Percentiles rank a stretch among this genome's conserved stretches.
Evolutionary conservation across 2,797 vertebrate species (phyloP).

Genomic region (Neosalanx taihuensis): DNA sequence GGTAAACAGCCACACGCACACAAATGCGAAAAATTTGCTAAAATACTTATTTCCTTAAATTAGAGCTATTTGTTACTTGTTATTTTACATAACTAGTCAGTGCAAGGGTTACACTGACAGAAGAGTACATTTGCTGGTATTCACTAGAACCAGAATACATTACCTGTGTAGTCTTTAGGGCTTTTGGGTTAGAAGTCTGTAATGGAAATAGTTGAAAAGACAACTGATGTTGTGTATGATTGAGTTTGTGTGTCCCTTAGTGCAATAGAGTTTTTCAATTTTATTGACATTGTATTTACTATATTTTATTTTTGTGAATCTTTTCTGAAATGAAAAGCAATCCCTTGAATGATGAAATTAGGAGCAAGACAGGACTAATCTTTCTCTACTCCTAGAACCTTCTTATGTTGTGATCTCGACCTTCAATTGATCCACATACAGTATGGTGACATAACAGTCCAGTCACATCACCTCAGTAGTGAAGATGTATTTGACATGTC

Average conservation of each 20-base stretch:
- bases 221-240: constrained; percentile 50
- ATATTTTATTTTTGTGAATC: constrained; percentile 58
- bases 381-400: constrained; percentile 41
- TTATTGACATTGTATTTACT: constrained; percentile 48
- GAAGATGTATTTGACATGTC: constrained; percentile 43
- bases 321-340: constrained; percentile 68
- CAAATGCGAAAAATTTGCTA: neutral
- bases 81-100: constrained; percentile 35
- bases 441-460: constrained; percentile 36
- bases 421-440: constrained; percentile 43
- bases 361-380: constrained; percentile 59
- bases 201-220: constrained; percentile 56
- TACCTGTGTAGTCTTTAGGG: constrained; percentile 33
- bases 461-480: constrained; percentile 19
- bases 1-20: constrained; percentile 63
- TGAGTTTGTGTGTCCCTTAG: constrained; percentile 10
- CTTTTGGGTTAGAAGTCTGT: constrained; percentile 51
- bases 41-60: neutral
- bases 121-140: constrained; percentile 50
- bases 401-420: constrained; percentile 61
- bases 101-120: constrained; percentile 35
- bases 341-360: constrained; percentile 68
- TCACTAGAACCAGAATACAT: constrained; percentile 25
- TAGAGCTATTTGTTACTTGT: neutral
- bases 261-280: too few relatives aligned